Conservation (phyloP, 1,140 invertebrate genomes). For the Orchestia grillus region DNA sequence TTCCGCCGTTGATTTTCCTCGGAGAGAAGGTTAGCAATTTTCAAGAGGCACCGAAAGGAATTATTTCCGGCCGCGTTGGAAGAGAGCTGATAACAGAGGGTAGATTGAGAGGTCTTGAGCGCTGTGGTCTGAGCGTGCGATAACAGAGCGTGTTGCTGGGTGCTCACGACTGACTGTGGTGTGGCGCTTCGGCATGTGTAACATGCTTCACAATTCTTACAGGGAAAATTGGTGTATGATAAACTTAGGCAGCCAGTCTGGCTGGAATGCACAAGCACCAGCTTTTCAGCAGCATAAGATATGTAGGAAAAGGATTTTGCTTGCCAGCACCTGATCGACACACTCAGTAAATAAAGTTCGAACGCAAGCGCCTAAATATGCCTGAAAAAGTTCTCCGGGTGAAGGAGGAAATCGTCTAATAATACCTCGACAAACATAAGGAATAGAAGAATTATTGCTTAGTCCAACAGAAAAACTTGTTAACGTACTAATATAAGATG, state of each 20-base stretch:
- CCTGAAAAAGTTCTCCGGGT: background rate
- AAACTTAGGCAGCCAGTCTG: background rate
- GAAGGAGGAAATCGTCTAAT: background rate
- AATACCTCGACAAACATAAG: background rate
- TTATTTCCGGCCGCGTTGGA: slow-evolving; percentile 17
- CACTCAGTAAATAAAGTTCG: background rate
- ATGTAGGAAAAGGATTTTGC: background rate
- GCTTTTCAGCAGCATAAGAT: background rate
- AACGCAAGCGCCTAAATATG: background rate
- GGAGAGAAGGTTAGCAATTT: slow-evolving; percentile 43
- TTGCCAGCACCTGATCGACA: background rate
- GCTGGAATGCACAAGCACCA: background rate
- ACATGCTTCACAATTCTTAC: background rate
- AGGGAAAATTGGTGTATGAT: background rate
- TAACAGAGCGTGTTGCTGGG: background rate
- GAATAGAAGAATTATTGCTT: background rate
- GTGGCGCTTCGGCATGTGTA: background rate
- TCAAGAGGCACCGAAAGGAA: slow-evolving; percentile 36
- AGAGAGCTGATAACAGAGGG: slow-evolving; percentile 1
- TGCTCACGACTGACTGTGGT: background rate
- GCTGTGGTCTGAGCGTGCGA: background rate
- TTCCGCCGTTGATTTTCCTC: slow-evolving; percentile 45
- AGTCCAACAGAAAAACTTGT: background rate
- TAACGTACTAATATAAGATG: background rate
- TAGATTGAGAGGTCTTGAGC: background rate